Evolutionary conservation across 2,888 invertebrate species (phyloP), one percentile per base, ranked within the genome.

Genomic region (Ochropleura plecta): DNA sequence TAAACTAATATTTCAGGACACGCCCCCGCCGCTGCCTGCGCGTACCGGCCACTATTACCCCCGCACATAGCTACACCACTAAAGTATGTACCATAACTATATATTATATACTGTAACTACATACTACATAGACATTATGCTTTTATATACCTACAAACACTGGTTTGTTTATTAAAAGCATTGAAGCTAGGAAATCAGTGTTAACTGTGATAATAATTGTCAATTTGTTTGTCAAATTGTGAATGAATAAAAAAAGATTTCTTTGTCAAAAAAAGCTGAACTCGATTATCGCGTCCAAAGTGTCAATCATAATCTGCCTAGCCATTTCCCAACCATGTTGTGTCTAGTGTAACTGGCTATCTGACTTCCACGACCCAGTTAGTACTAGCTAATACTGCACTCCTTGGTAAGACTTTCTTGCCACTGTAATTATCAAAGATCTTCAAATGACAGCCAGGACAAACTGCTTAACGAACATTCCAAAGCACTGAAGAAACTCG

Each of bases 1-100:
- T 5, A 0, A 49, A 30, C 30, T n/a, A 12, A 20, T n/a, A 16
- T 90, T 91, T 0, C 93, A 96, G 96, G 96, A 96, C 85, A 96
- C 95, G 0, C 96, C 96, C 8, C 96, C 96, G 7, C 96, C 96
- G 57, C 89, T 96, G 48, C 96, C 96, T n/a, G 96, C 96, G 12
- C 96, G 96, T 88, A 95, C 95, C 55, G 96, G 96, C 9, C 95
- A 95, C 88, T 96, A 94, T 88, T 96, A 91, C 90, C 95, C 96
- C 9, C 94, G 96, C 88, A 95, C 96, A 95, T 96, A 96, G 94
- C 92, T 88, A 84, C 80, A 73, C 60, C 76, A 71, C 72, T 81
- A 70, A 72, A 62, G 73, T 77, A 82, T 85, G 84, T 85, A 84
- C 76, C 70, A 79, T 80, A 84, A 69, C 60, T 75, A 73, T 78